Percentiles rank a stretch among this genome's conserved stretches.
These are phyloP conservation scores for Epizoanthus fatuus DNA, from an alignment of 92 coral and sea anemone genomes.

Conservation along the genomic window DNA sequence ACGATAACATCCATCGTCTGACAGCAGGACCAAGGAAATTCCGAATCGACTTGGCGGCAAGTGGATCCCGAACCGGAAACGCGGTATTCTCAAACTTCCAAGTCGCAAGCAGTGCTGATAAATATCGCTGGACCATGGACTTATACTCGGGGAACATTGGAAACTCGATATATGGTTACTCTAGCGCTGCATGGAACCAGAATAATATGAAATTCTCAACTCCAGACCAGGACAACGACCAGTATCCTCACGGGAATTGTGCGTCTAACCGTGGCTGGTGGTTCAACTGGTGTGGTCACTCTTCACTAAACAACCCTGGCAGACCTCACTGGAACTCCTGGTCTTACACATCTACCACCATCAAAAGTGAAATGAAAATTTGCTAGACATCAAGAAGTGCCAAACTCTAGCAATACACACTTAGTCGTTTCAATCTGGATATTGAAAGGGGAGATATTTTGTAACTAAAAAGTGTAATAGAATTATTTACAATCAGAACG, in stretches of 20 bases:
- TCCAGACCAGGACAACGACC: constrained; percentile 45
- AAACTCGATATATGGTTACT: constrained; percentile 41
- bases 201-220: constrained; percentile 27
- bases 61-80: constrained; percentile 26
- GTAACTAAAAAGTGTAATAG: too few relatives aligned
- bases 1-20: constrained; percentile 42
- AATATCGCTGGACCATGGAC: constrained; percentile 50
- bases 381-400: constrained; percentile 7
- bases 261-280: constrained; percentile 10
- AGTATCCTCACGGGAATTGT: neutral
- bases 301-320: neutral
- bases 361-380: constrained; percentile 22
- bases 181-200: constrained; percentile 14
- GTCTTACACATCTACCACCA: neutral
- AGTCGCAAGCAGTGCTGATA: constrained; percentile 27
- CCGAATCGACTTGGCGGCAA: constrained; percentile 28
- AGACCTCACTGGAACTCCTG: constrained; percentile 34
- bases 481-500: too few relatives aligned
- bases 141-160: constrained; percentile 43
- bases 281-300: constrained; percentile 19
- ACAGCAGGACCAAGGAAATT: constrained; percentile 6
- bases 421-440: too few relatives aligned
- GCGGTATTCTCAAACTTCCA: constrained; percentile 24
- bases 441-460: too few relatives aligned
- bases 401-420: too few relatives aligned